These are phyloP conservation scores for Semicossyphus pulcher DNA, from an alignment of 2,113 vertebrate species.

Conservation along the genomic window DNA sequence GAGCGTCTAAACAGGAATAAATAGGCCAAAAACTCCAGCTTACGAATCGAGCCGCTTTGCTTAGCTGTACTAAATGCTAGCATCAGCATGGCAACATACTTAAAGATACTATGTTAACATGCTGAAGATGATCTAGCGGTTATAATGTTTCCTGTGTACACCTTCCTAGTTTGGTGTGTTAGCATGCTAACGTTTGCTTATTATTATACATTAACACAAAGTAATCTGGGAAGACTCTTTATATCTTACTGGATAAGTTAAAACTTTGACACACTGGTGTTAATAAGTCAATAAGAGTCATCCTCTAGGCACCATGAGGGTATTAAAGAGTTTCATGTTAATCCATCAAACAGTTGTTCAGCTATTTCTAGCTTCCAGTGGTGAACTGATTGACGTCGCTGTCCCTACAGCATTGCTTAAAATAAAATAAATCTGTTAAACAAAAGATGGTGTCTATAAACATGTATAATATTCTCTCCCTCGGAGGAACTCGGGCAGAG, in stretches of 20 bases:
- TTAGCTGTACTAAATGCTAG: too few relatives aligned
- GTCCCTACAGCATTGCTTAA: background rate
- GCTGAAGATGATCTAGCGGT: too few relatives aligned
- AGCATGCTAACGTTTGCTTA: too few relatives aligned
- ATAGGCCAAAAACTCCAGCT: too few relatives aligned
- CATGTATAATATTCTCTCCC: background rate
- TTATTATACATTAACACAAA: too few relatives aligned
- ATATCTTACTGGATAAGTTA: background rate
- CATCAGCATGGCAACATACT: too few relatives aligned
- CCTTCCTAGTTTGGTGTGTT: too few relatives aligned
- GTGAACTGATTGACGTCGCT: background rate
- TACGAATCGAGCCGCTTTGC: too few relatives aligned
- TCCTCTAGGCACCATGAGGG: background rate
- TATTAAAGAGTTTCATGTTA: background rate
- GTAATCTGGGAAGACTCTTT: too few relatives aligned
- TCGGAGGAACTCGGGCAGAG: constrained; percentile 4
- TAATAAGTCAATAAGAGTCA: background rate
- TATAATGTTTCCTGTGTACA: too few relatives aligned
- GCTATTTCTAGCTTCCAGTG: background rate
- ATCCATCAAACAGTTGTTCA: background rate
- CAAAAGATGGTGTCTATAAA: constrained; percentile 16
- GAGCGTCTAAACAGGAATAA: too few relatives aligned
- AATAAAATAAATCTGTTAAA: background rate
- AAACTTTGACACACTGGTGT: background rate
- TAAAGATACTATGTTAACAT: too few relatives aligned